Evolutionary conservation across 37 sponge, comb jelly and placozoan genomes (phyloP), one percentile per base, ranked within the genome.

Genomic region (Chondrosia reniformis): DNA sequence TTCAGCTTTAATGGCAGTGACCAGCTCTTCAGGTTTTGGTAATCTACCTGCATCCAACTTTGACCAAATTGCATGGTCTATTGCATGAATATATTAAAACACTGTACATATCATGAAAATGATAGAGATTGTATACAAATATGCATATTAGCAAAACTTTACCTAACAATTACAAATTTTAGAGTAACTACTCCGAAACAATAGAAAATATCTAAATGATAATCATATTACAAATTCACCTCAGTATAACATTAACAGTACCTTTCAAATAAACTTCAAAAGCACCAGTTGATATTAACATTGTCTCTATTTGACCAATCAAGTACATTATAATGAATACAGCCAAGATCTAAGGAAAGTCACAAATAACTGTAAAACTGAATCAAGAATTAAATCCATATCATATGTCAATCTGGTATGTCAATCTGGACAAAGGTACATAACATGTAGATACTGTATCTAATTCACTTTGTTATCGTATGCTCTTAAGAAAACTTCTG

Each of bases 391-490:
- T 19, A 19, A 25, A 6, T 30, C n/a, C n/a, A 13, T 30, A 19
- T 59, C 8, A 13, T 59, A n/a, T n/a, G n/a, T n/a, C n/a, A n/a
- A n/a, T n/a, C n/a, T n/a, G n/a, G n/a, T n/a, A n/a, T n/a, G n/a
- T n/a, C n/a, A n/a, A n/a, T n/a, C n/a, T n/a, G n/a, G n/a, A n/a
- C n/a, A n/a, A n/a, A n/a, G n/a, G n/a, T n/a, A n/a, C n/a, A n/a
- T n/a, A n/a, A n/a, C n/a, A n/a, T n/a, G n/a, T n/a, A n/a, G n/a
- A n/a, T n/a, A n/a, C 52, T 49, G 15, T 49, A 15, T 49, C 15
- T 15, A 59, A 59, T 30, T 25, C 28, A 59, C 61, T 30, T 59
- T 59, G n/a, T 59, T 59, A 59, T 59, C 61, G n/a, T 59, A 59
- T 19, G 61, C 61, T 59, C 61, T 59, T 30, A 30, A 25, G 28